These are phyloP conservation scores for Drosophila yooni DNA, from an alignment of 2,888 invertebrate species.

Conservation along the genomic window DNA sequence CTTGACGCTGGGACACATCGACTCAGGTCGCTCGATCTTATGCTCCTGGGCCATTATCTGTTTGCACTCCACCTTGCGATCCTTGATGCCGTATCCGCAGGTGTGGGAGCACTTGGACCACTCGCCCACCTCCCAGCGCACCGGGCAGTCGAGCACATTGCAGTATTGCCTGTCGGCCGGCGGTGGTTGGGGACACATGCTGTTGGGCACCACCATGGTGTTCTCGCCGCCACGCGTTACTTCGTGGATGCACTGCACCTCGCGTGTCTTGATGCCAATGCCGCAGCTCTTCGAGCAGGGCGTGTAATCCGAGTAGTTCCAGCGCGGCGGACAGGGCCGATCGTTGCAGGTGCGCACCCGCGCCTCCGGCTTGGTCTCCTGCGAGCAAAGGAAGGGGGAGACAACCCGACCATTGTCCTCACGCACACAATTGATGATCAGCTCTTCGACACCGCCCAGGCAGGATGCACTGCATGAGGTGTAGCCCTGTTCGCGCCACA, in stretches of 20 bases:
- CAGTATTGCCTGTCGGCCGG: slow-evolving; percentile 96
- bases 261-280: slow-evolving; percentile 95
- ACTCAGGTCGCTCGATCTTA: slow-evolving; percentile 91
- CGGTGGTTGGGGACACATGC: slow-evolving; percentile 95
- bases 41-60: slow-evolving; percentile 97
- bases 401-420: slow-evolving; percentile 95
- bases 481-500: slow-evolving; percentile 95
- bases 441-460: slow-evolving; percentile 94
- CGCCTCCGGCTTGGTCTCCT: slow-evolving; percentile 94
- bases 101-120: slow-evolving; percentile 96
- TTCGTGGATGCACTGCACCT: slow-evolving; percentile 87
- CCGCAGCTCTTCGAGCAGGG: slow-evolving; percentile 97
- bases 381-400: slow-evolving; percentile 94
- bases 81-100: slow-evolving; percentile 96
- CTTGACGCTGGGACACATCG: slow-evolving; percentile 90
- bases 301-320: slow-evolving; percentile 96
- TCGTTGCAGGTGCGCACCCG: slow-evolving; percentile 96
- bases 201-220: slow-evolving; percentile 96
- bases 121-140: slow-evolving; percentile 93
- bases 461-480: slow-evolving; percentile 98
- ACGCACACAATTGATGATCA: slow-evolving; percentile 94
- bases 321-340: slow-evolving; percentile 96
- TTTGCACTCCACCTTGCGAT: slow-evolving; percentile 93
- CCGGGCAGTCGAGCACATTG: slow-evolving; percentile 96
- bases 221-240: slow-evolving; percentile 94